phyloP scores from a whole-genome alignment of 2,113 vertebrate species.

The Oreochromis niloticus region DNA sequence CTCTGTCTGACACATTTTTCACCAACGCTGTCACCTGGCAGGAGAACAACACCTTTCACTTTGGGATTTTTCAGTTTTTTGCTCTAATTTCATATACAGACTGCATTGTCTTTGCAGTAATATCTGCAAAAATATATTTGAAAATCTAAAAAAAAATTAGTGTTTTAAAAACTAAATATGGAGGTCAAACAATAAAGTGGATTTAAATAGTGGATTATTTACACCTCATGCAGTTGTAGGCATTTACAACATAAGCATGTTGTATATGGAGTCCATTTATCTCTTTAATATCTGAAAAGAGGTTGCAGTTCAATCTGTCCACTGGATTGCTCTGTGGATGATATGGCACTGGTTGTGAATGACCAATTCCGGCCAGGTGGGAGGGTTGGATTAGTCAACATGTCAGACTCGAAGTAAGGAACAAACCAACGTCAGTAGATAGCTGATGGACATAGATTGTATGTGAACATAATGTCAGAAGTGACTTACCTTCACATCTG shows the following conservation, averaged over 20 bases:
- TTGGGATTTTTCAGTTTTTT: not conserved
- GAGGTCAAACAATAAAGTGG: not conserved
- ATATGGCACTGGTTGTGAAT: not conserved
- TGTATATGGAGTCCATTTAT: not conserved
- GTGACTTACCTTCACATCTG: not conserved
- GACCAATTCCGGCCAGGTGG: not conserved
- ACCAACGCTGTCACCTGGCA: not conserved
- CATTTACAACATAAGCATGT: not conserved
- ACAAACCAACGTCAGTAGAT: not conserved
- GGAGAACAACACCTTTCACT: not conserved
- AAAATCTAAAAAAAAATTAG: not conserved
- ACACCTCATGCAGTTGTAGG: not conserved
- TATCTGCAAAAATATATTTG: not conserved
- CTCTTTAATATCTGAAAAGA: not conserved
- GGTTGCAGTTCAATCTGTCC: not conserved
- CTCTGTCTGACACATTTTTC: not conserved
- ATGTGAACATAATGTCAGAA: not conserved
- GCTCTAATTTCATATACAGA: not conserved
- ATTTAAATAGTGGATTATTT: not conserved
- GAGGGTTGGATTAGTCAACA: not conserved
- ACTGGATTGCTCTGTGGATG: not conserved
- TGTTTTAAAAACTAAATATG: not conserved
- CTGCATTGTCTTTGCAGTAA: not conserved
- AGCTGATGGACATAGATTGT: not conserved
- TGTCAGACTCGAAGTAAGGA: not conserved